Evolutionary conservation across 2,888 invertebrate genomes (phyloP), one percentile per base, ranked within the genome.

Genomic region (Euplexia lucipara): DNA sequence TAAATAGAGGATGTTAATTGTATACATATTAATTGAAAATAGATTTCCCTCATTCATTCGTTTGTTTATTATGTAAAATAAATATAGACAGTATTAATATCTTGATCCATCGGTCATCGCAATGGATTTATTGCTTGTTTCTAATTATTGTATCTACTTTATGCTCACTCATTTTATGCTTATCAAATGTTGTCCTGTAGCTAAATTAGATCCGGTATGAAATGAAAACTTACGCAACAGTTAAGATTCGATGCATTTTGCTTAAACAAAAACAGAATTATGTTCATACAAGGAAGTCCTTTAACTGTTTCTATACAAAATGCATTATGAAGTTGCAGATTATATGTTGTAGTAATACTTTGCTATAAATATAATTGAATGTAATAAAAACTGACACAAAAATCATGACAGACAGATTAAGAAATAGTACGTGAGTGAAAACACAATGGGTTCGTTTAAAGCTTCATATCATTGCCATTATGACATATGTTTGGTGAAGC

Each of bases 391-490:
- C 53, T 69, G 70, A 66, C 70, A 62, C 62, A 61, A 66, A 71
- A 79, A 79, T 81, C 79, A 81, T 79, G 84, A 84, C 79, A 79
- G 74, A 83, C 70, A 67, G 54, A 81, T 88, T 88, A 81, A 73
- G 89, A 83, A 88, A 91, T 81, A 84, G 62, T 82, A 87, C 90
- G 90, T 88, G 89, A 90, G 89, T 88, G 89, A 90, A 90, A 90
- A 90, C 86, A 90, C 87, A 90, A 90, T 89, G 83, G 75, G 79
- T 81, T 85, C 83, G 79, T 90, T 88, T 86, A 81, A 83, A 86
- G 86, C 84, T 83, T 85, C 72, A 74, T 84, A 85, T 87, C 82
- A 81, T 75, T 80, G 82, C 74, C 69, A 67, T 82, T 84, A 79
- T 85, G 87, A 87, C 87, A 86, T 70, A 78, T 68, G 78, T 83